phyloP scores from a whole-genome alignment of 2,797 vertebrate species.

The Parotocinclus haroldoi region DNA sequence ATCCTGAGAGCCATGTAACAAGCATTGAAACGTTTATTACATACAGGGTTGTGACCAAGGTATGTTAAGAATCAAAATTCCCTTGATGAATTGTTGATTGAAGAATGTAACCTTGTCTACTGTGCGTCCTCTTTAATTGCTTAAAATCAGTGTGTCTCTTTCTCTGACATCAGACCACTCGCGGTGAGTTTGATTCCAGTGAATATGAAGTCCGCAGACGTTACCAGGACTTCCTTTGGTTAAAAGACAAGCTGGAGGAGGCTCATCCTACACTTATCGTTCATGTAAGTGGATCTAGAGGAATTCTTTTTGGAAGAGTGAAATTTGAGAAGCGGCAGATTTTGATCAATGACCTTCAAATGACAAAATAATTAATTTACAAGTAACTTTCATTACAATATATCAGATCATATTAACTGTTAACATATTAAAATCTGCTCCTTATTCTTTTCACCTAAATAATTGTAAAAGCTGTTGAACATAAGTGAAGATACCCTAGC shows the following conservation, averaged over 20 bases:
- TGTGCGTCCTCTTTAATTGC: neutral
- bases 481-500: too few relatives aligned
- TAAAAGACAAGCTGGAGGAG: conserved; percentile 87
- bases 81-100: neutral
- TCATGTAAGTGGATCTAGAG: conserved; percentile 73
- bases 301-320: too few relatives aligned
- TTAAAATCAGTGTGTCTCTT: neutral
- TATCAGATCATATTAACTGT: too few relatives aligned
- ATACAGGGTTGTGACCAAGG: conserved; percentile 88
- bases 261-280: conserved; percentile 87
- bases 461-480: too few relatives aligned
- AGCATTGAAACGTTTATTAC: conserved; percentile 93
- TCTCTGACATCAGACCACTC: conserved; percentile 78
- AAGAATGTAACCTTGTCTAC: neutral
- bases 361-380: too few relatives aligned
- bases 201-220: conserved; percentile 91
- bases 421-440: too few relatives aligned
- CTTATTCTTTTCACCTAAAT: too few relatives aligned
- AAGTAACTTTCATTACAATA: too few relatives aligned
- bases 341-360: too few relatives aligned
- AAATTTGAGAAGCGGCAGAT: too few relatives aligned
- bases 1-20: conserved; percentile 90
- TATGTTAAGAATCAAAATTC: conserved; percentile 52
- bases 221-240: conserved; percentile 96
- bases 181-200: conserved; percentile 88